Conservation (phyloP, 2,113 vertebrate species). For the Spilogale gracilis region DNA sequence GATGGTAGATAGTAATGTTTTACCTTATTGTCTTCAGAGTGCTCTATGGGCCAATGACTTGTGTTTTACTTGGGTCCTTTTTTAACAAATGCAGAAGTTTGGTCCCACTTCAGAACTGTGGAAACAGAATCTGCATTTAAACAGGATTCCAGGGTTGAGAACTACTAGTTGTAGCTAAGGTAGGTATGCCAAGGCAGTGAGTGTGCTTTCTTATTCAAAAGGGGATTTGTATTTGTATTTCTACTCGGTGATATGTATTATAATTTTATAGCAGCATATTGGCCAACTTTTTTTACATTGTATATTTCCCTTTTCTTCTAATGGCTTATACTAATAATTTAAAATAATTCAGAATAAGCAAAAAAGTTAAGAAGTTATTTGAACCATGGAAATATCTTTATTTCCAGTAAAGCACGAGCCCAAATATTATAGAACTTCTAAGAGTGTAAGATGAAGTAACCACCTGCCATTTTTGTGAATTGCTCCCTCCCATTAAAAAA, state of each 20-base stretch:
- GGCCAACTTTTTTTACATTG: neutral
- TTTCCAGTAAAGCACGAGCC: neutral
- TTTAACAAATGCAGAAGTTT: neutral
- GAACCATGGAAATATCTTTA: neutral
- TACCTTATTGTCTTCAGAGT: neutral
- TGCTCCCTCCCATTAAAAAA: neutral
- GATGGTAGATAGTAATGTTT: neutral
- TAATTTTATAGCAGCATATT: neutral
- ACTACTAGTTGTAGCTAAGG: neutral
- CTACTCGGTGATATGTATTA: neutral
- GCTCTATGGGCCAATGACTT: neutral
- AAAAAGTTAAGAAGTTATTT: neutral
- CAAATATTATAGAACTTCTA: neutral
- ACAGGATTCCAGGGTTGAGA: neutral
- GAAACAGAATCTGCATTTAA: neutral
- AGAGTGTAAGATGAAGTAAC: neutral
- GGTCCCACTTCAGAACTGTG: neutral
- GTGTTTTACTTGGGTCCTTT: neutral
- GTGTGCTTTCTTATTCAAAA: neutral
- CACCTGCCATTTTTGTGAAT: conserved; percentile 1
- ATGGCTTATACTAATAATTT: neutral
- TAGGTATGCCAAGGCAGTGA: neutral
- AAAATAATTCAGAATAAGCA: conserved; percentile 9
- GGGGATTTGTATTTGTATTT: neutral
- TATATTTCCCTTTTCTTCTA: conserved; percentile 21